These are phyloP conservation scores for Trochalopteron elliotii DNA, from an alignment of 2,113 vertebrate genomes.

Conservation along the genomic window DNA sequence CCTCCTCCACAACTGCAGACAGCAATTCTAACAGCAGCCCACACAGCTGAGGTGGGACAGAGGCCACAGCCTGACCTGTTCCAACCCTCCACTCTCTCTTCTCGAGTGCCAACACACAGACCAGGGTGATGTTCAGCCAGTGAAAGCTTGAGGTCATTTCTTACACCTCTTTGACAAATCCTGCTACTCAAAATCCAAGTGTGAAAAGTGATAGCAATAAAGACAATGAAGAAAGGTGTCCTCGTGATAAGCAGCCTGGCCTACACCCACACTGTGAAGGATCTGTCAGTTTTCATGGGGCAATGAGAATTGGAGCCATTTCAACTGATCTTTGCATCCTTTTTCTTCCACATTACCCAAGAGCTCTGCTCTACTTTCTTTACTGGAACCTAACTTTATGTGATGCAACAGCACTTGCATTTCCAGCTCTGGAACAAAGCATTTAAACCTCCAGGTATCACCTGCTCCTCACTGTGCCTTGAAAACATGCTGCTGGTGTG, in stretches of 20 bases:
- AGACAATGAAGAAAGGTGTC: background rate
- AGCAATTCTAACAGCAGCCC: background rate
- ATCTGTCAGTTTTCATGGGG: background rate
- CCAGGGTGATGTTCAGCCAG: background rate
- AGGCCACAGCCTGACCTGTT: background rate
- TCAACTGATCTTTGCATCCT: background rate
- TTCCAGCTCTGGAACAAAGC: background rate
- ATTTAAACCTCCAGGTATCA: background rate
- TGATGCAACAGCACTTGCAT: background rate
- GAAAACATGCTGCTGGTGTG: background rate
- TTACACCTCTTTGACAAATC: background rate
- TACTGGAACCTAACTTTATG: background rate
- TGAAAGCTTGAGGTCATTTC: background rate
- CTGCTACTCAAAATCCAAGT: background rate
- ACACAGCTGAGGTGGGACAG: background rate
- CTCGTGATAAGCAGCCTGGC: fast-evolving
- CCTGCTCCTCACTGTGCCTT: background rate
- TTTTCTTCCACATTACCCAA: background rate
- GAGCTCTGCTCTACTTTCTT: background rate
- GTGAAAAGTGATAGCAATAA: background rate
- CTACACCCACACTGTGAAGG: background rate
- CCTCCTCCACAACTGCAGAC: background rate
- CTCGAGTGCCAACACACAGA: background rate
- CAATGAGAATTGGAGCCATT: background rate
- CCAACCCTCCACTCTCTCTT: background rate